Percentiles rank a stretch among this genome's conserved stretches.
These are phyloP conservation scores for Drosophila limbata DNA, from an alignment of 2,888 invertebrate genomes.

Conservation along the genomic window DNA sequence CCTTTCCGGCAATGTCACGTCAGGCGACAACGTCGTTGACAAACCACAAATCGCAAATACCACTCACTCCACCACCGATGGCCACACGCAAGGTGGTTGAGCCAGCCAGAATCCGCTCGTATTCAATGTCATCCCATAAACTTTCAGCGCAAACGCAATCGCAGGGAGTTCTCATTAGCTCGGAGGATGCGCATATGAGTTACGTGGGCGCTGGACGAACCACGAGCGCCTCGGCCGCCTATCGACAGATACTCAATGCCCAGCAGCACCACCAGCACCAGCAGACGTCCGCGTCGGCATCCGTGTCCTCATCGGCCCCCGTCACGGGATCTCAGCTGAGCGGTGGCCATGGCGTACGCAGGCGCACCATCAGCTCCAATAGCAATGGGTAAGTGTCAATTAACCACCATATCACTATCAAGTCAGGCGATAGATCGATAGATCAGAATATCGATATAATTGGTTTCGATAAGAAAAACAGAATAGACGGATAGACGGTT, in stretches of 20 bases:
- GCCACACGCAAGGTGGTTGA: constrained; percentile 83
- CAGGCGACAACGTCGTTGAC: constrained; percentile 20
- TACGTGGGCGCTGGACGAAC: constrained; percentile 23
- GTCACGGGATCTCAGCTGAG: constrained; percentile 70
- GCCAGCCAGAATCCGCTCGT: constrained; percentile 83
- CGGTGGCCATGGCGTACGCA: constrained; percentile 72
- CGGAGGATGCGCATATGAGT: constrained; percentile 50
- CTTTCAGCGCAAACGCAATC: constrained; percentile 78
- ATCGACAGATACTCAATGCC: constrained; percentile 38
- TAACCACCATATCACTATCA: too few relatives aligned
- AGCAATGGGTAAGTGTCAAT: constrained; percentile 82
- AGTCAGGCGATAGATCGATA: background rate
- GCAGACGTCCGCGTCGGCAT: constrained; percentile 56
- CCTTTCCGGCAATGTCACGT: constrained; percentile 18
- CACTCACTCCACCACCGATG: constrained; percentile 84
- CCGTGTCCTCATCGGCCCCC: constrained; percentile 79
- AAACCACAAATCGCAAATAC: constrained; percentile 66
- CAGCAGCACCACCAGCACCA: constrained; percentile 51
- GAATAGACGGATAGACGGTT: too few relatives aligned
- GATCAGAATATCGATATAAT: background rate
- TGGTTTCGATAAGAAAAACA: too few relatives aligned
- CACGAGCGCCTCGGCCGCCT: background rate
- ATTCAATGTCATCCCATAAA: constrained; percentile 85
- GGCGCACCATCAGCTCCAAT: constrained; percentile 85
- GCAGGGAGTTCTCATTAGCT: constrained; percentile 11